Conservation (phyloP, 2,888 invertebrate genomes). For the Leptopilina myrica region DNA sequence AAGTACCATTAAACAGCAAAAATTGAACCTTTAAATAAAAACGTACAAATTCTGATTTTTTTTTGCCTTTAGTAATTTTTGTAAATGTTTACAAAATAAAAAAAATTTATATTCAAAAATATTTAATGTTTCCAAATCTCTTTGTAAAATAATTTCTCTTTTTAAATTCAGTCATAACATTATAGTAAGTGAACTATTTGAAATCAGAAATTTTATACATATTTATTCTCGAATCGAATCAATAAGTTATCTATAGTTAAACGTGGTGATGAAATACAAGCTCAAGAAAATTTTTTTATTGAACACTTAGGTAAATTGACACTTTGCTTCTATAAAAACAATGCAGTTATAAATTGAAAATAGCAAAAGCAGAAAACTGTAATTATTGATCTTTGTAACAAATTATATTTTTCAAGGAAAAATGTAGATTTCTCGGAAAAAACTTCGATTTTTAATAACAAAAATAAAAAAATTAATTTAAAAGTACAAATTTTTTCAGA, state of each 20-base stretch:
- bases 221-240: slow-evolving; percentile 27
- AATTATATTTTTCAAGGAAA: not conserved
- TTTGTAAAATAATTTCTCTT: not conserved
- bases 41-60: too few relatives aligned
- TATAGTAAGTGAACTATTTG: not conserved
- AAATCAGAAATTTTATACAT: not conserved
- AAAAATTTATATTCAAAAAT: too few relatives aligned
- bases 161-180: not conserved
- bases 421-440: too few relatives aligned
- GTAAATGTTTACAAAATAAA: too few relatives aligned
- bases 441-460: too few relatives aligned
- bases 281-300: not conserved
- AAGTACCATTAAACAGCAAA: too few relatives aligned
- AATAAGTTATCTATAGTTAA: slow-evolving; percentile 11
- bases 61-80: too few relatives aligned
- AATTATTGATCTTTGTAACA: not conserved
- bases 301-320: slow-evolving; percentile 4
- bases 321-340: slow-evolving; percentile 5
- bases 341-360: not conserved
- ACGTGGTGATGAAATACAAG: not conserved
- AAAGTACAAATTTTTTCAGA: too few relatives aligned
- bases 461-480: too few relatives aligned
- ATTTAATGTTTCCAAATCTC: too few relatives aligned
- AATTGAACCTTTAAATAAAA: too few relatives aligned
- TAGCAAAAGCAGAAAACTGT: not conserved